These are phyloP conservation scores for Craniophora ligustri DNA, from an alignment of 2,888 invertebrate species.

Conservation along the genomic window DNA sequence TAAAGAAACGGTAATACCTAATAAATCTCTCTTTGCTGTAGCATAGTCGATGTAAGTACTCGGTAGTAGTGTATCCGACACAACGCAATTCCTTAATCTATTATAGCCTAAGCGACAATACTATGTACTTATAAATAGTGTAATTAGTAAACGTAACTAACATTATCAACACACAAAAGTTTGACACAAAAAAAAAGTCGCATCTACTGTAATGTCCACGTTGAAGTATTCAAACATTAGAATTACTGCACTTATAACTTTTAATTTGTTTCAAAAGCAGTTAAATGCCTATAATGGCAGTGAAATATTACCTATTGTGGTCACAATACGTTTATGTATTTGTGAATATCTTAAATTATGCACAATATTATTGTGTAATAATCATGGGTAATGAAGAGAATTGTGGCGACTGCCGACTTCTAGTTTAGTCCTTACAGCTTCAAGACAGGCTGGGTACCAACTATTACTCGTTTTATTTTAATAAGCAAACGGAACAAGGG, in stretches of 20 bases:
- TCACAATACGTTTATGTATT: slow-evolving; percentile 14
- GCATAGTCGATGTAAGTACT: slow-evolving; percentile 18
- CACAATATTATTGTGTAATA: slow-evolving; percentile 36
- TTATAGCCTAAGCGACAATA: background rate
- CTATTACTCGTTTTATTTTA: too few relatives aligned
- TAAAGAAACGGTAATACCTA: slow-evolving; percentile 21
- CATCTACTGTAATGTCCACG: slow-evolving; percentile 6
- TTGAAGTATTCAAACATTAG: background rate
- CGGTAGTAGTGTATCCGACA: slow-evolving; percentile 22
- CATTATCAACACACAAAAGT: slow-evolving; percentile 3
- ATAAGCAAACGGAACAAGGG: too few relatives aligned
- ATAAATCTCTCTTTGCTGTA: background rate
- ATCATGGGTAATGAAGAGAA: slow-evolving; percentile 39
- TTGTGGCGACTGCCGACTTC: slow-evolving; percentile 51
- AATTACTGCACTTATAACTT: slow-evolving; percentile 22
- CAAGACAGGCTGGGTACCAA: background rate
- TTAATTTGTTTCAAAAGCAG: slow-evolving; percentile 27
- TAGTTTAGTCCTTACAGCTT: background rate
- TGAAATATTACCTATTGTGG: slow-evolving; percentile 25
- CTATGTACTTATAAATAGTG: background rate
- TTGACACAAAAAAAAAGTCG: slow-evolving; percentile 30
- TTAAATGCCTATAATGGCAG: slow-evolving; percentile 50
- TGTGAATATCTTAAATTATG: slow-evolving; percentile 37
- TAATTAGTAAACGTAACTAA: background rate
- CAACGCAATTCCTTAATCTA: slow-evolving; percentile 5